These are phyloP conservation scores for Lepilemur septentrionalis DNA, from an alignment of 2,797 vertebrate species.

Conservation along the genomic window DNA sequence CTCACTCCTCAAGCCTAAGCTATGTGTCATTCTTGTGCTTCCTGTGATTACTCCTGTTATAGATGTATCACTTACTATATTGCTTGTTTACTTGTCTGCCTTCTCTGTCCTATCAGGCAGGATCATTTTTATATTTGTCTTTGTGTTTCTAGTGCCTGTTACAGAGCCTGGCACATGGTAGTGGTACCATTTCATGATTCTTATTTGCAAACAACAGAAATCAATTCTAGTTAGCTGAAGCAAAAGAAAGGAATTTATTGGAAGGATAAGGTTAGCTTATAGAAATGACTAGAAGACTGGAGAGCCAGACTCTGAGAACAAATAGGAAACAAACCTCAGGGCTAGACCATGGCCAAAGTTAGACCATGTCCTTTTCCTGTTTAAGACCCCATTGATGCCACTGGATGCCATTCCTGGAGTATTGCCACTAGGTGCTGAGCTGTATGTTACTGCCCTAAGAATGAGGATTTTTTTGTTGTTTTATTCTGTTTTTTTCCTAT, in stretches of 20 bases:
- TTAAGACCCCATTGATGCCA: neutral
- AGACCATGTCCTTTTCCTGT: neutral
- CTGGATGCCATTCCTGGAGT: neutral
- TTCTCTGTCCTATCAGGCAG: neutral
- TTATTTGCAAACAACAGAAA: neutral
- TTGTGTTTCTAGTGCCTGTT: neutral
- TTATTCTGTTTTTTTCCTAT: neutral
- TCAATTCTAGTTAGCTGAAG: neutral
- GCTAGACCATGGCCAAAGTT: neutral
- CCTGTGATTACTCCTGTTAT: neutral
- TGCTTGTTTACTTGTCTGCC: neutral
- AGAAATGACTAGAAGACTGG: neutral
- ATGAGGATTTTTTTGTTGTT: neutral
- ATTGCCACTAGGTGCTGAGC: neutral
- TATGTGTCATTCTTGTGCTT: neutral
- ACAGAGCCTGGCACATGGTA: neutral
- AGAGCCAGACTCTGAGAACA: slow-evolving; percentile 18
- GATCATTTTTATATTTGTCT: neutral
- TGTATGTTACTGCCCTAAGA: neutral
- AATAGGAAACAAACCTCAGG: neutral
- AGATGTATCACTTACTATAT: neutral
- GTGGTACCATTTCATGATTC: neutral
- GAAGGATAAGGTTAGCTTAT: neutral
- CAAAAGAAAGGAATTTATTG: slow-evolving; percentile 1
- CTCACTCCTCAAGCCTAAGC: neutral